Evolutionary conservation across 2,888 invertebrate genomes (phyloP), one percentile per base, ranked within the genome.

Genomic region (Athrips mouffetella): DNA sequence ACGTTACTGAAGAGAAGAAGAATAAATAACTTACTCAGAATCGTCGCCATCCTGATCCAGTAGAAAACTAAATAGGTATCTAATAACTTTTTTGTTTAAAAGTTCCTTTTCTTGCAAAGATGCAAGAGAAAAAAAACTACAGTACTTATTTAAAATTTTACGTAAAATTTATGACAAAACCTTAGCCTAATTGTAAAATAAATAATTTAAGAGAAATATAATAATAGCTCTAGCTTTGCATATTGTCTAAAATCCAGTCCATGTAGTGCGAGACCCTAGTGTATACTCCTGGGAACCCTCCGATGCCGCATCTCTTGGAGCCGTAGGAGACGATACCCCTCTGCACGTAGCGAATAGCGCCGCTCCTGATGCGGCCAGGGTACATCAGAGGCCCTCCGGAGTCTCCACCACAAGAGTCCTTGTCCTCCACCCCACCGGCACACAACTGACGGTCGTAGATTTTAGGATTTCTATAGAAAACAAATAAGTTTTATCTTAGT

Each of bases 401-500:
- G 62, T 93, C 93, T 0, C 93, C 93, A 0, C 80, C 75, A 58
- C 93, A 94, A 0, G 93, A 91, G 65, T 93, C 93, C 52, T 86
- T 86, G 8, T 84, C 83, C 13, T 69, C 71, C 2, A 75, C 68
- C 0, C 91, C 91, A 1, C 90, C 90, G 1, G 90, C 90, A 57
- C 91, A 91, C 25, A 91, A 50, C 59, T 91, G 90, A n/a, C 75
- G 77, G 35, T 80, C 65, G 60, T 76, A 70, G 29, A 91, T 75
- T 1, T 57, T 60, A 1, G 69, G 65, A 5, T 59, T 27, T 18
- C 69, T 72, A 57, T 21, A 64, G 62, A 10, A 15, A 6, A 55
- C 16, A 20, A 10, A 20, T n/a, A 10, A 18, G 18, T 37, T n/a
- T 16, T 20, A 20, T 7, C n/a, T n/a, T n/a, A n/a, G n/a, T n/a